Base-by-base conservation (phyloP, 1,140 invertebrate genomes). In the Tribolium madens region DNA sequence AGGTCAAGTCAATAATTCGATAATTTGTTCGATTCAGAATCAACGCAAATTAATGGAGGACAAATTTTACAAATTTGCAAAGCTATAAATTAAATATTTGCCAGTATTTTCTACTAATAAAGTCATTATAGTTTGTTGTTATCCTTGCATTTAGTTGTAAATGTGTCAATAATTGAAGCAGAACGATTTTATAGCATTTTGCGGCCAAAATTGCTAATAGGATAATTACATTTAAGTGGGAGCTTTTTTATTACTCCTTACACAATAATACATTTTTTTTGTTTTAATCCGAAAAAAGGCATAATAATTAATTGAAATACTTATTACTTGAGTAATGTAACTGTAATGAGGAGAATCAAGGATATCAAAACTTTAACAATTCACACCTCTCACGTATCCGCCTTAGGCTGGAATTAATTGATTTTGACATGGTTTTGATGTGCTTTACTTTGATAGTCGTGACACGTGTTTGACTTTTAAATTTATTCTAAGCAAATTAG, bases 371-470 rank as follows among this genome's bases (percentile, higher is more conserved):
- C 57, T 52, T 52, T 4, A 52, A 52, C 50, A 68, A 31, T 68
- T 68, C 57, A 68, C 57, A 68, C 57, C 57, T 68, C 57, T 68
- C 57, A 68, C 57, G 57, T 68, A 68, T 31, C 31, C 18, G 57
- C 57, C 31, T 31, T 26, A 26, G 57, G 57, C 57, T 33, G 21
- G 57, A 31, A 68, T 68, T 68, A 68, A 68, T 68, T 68, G 57
- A 68, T 68, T 68, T 31, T 68, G 57, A 68, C 57, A 68, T 68
- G 57, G 57, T 68, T 68, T 68, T 68, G 57, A 68, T 68, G 57
- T 68, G 57, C 57, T 68, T 68, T 68, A 68, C 57, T 68, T 68
- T 68, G 57, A 68, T 68, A 68, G 7, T 68, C 57, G 21, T 68
- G 57, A 68, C 57, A 68, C 57, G 57, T 68, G 57, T 68, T 68